Conservation (phyloP, 37 sponge, comb jelly and placozoan genomes). For the Mnemiopsis leidyi region DNA sequence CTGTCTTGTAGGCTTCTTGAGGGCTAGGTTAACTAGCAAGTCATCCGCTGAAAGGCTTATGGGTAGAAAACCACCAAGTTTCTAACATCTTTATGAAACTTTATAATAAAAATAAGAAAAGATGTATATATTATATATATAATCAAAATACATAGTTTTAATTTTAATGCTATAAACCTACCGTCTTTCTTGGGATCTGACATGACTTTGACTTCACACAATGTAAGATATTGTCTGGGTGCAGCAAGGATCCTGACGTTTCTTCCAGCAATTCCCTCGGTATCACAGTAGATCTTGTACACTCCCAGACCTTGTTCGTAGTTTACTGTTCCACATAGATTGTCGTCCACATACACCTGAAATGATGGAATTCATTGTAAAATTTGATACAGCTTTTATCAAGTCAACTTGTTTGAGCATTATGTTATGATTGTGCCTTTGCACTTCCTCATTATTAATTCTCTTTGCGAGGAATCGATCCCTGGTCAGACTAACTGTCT, state of each 20-base stretch:
- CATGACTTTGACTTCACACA: neutral
- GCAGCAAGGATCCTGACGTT: neutral
- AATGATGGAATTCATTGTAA: too few relatives aligned
- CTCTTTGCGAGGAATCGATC: too few relatives aligned
- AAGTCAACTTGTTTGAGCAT: too few relatives aligned
- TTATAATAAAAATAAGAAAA: too few relatives aligned
- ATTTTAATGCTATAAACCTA: neutral
- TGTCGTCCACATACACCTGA: neutral
- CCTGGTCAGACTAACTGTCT: too few relatives aligned
- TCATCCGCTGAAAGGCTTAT: neutral
- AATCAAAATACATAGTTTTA: too few relatives aligned
- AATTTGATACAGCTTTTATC: too few relatives aligned
- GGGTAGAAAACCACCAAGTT: too few relatives aligned
- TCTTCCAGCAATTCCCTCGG: neutral
- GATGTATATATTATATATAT: too few relatives aligned
- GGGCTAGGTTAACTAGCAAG: neutral
- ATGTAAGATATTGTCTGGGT: neutral
- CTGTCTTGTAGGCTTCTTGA: neutral
- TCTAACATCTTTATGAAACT: neutral
- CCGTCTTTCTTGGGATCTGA: neutral
- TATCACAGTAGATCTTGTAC: neutral
- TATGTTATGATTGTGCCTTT: too few relatives aligned
- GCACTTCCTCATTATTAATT: too few relatives aligned
- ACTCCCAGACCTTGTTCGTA: neutral
- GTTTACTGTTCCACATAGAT: neutral